A percentile compares a stretch with the other conserved stretches of the same genome.
phyloP scores from a whole-genome alignment of 2,113 vertebrate species.

The Pelodiscus sinensis region DNA sequence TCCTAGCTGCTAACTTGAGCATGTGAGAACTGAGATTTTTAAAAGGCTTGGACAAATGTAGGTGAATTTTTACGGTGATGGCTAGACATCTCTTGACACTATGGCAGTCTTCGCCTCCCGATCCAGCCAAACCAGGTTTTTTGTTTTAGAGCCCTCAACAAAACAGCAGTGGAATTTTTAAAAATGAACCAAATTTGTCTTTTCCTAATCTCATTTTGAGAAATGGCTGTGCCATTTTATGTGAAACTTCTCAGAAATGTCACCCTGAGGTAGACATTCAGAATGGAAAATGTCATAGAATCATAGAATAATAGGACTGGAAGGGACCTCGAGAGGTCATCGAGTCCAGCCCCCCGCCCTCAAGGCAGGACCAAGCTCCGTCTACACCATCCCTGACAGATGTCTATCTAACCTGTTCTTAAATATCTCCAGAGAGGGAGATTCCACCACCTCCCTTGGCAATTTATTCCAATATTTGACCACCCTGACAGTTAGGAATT shows the following conservation, averaged over 20 bases:
- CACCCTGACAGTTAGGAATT: too few species aligned
- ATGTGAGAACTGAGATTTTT: background rate
- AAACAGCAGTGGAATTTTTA: background rate
- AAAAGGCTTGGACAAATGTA: background rate
- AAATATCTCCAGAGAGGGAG: too few species aligned
- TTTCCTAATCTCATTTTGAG: background rate
- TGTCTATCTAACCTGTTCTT: too few species aligned
- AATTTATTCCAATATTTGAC: too few species aligned
- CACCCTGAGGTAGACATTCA: too few species aligned
- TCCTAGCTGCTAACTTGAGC: background rate
- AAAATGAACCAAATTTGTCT: background rate
- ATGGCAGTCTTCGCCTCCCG: background rate
- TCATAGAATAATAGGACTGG: too few species aligned
- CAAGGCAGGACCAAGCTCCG: too few species aligned
- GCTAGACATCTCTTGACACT: background rate
- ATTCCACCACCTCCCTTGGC: too few species aligned
- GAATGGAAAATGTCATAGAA: background rate
- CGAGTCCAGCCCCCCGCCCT: too few species aligned
- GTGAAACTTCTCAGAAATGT: background rate
- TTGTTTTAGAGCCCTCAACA: background rate
- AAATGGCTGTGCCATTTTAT: slow-evolving; percentile 4
- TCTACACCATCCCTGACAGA: too few species aligned
- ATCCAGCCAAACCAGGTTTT: background rate
- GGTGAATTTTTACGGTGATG: background rate
- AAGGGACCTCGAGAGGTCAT: too few species aligned